These are phyloP conservation scores for Microcebus jonahi DNA, from an alignment of 2,113 vertebrate species.

Conservation along the genomic window DNA sequence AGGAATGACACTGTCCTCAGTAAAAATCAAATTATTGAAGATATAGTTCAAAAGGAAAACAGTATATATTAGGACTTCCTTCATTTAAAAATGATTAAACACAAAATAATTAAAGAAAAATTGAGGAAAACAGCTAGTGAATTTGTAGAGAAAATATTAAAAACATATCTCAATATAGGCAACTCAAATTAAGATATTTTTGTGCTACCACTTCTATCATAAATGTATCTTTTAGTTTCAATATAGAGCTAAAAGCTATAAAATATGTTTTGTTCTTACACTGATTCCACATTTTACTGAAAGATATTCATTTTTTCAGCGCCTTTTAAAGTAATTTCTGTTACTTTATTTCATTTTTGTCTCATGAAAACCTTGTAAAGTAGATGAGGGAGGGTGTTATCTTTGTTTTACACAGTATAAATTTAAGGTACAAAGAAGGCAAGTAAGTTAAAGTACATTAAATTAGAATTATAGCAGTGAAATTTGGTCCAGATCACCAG, in stretches of 20 bases:
- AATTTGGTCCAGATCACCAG: background rate
- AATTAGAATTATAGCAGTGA: conserved; percentile 34
- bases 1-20: background rate
- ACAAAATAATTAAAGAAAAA: conserved; percentile 47
- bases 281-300: conserved; percentile 42
- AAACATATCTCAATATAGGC: conserved; percentile 53
- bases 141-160: conserved; percentile 61
- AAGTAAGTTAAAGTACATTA: conserved; percentile 23
- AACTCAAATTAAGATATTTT: conserved; percentile 53
- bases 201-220: conserved; percentile 52
- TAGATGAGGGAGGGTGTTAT: background rate
- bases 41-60: conserved; percentile 39
- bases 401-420: conserved; percentile 56
- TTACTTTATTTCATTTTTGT: conserved; percentile 41
- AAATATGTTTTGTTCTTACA: conserved; percentile 43
- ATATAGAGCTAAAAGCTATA: conserved; percentile 46
- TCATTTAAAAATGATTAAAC: conserved; percentile 62
- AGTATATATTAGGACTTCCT: conserved; percentile 24
- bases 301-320: conserved; percentile 20
- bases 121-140: conserved; percentile 21
- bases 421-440: conserved; percentile 42
- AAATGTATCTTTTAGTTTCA: conserved; percentile 49
- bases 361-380: conserved; percentile 55
- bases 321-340: conserved; percentile 14
- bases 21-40: conserved; percentile 52